phyloP scores from a whole-genome alignment of 2,797 vertebrate species.

The Falco novaeseelandiae region DNA sequence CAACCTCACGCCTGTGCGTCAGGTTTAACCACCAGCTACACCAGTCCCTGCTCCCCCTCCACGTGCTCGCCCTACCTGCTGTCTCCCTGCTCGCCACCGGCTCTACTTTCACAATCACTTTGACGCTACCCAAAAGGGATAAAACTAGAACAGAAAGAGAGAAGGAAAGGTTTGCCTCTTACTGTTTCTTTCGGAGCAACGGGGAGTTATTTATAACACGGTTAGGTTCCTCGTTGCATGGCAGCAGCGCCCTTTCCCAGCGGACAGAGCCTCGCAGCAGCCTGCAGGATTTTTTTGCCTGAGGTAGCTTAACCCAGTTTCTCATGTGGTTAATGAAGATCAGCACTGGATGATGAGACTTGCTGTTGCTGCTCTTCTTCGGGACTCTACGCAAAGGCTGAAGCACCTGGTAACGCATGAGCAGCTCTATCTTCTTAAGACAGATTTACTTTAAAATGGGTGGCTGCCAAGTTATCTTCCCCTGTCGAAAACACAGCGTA shows the following conservation, averaged over 20 bases:
- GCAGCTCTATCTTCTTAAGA: not conserved
- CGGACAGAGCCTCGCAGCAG: not conserved
- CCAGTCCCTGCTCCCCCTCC: not conserved
- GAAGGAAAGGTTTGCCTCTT: not conserved
- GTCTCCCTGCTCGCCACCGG: accelerated
- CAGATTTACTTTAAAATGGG: not conserved
- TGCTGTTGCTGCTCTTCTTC: not conserved
- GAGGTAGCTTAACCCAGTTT: slow-evolving; percentile 44
- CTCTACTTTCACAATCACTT: not conserved
- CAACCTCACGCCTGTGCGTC: not conserved
- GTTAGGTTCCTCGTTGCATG: not conserved
- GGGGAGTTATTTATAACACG: not conserved
- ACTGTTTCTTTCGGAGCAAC: accelerated
- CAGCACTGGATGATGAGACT: not conserved
- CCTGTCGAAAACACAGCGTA: not conserved
- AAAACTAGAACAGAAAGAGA: not conserved
- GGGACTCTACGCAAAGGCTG: accelerated
- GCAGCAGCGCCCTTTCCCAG: not conserved
- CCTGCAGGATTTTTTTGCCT: not conserved
- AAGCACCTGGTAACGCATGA: not conserved
- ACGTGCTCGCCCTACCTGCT: not conserved
- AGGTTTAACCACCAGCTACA: accelerated
- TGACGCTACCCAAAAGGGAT: not conserved
- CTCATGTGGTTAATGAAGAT: not conserved
- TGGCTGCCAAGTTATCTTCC: not conserved